A percentile compares a stretch with the other conserved stretches of the same genome.
These are phyloP conservation scores for Galbula dea DNA, from an alignment of 2,113 vertebrate genomes.

Conservation along the genomic window DNA sequence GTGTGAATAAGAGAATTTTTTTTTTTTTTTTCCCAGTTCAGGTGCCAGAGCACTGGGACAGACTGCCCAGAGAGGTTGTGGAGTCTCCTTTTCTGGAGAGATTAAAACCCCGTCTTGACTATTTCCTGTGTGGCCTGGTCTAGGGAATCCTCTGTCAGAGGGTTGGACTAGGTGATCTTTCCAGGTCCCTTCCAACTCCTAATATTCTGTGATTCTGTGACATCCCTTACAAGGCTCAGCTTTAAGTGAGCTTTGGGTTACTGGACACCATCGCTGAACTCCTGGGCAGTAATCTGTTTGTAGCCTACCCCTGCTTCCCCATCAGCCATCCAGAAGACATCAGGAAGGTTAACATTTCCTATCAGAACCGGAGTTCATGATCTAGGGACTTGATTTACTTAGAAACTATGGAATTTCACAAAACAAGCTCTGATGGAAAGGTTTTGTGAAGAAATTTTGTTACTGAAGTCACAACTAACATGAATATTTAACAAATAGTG, in stretches of 20 bases:
- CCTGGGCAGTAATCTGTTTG: background rate
- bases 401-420: background rate
- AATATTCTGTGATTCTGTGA: no score
- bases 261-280: background rate
- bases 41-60: no score
- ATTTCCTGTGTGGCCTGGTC: no score
- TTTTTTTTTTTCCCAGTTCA: no score
- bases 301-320: background rate
- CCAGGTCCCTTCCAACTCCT: no score
- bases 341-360: background rate
- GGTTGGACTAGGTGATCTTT: background rate
- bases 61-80: no score
- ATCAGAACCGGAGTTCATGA: background rate
- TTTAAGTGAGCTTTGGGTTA: background rate
- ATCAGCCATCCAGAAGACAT: background rate
- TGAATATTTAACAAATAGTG: background rate
- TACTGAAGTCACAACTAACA: background rate
- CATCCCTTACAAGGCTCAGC: background rate
- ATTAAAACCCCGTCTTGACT: no score
- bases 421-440: background rate
- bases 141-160: no score
- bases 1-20: no score
- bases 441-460: background rate
- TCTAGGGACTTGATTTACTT: background rate
- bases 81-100: no score